Evolutionary conservation across 2,797 vertebrate genomes (phyloP).

Genomic region (Sphenopsis melanotis): DNA sequence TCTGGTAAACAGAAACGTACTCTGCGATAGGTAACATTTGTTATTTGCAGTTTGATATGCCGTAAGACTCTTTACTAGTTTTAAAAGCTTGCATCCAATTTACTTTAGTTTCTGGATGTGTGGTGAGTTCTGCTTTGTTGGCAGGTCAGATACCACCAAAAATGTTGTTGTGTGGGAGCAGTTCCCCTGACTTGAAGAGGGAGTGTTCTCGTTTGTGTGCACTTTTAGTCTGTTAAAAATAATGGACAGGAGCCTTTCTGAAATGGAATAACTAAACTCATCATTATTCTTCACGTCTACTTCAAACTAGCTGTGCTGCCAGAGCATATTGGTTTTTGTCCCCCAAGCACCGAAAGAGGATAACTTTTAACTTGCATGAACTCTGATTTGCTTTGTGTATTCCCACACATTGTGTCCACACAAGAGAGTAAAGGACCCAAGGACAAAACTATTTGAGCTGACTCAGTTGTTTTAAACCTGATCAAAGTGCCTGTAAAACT

Average conservation of each 20-base stretch:
- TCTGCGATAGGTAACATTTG: neutral
- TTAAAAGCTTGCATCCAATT: neutral
- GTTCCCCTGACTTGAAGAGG: neutral
- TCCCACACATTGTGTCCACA: neutral
- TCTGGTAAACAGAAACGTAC: neutral
- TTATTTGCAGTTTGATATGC: neutral
- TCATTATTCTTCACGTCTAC: neutral
- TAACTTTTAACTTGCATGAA: neutral
- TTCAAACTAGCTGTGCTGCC: neutral
- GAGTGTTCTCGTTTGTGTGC: accelerated
- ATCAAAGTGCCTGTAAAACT: neutral
- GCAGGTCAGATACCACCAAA: neutral
- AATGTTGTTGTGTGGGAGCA: neutral
- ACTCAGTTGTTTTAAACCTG: neutral
- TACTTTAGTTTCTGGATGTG: neutral
- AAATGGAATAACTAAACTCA: neutral
- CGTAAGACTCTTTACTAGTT: neutral
- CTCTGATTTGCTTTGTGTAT: neutral
- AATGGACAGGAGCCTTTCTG: neutral
- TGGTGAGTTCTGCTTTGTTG: neutral
- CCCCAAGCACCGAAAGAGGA: neutral
- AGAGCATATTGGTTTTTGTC: neutral
- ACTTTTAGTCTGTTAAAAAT: neutral
- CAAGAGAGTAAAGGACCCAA: neutral
- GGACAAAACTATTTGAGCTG: neutral